Evolutionary conservation across 2,797 vertebrate species (phyloP), one percentile per base, ranked within the genome.

Genomic region (Lepus oiostolus): DNA sequence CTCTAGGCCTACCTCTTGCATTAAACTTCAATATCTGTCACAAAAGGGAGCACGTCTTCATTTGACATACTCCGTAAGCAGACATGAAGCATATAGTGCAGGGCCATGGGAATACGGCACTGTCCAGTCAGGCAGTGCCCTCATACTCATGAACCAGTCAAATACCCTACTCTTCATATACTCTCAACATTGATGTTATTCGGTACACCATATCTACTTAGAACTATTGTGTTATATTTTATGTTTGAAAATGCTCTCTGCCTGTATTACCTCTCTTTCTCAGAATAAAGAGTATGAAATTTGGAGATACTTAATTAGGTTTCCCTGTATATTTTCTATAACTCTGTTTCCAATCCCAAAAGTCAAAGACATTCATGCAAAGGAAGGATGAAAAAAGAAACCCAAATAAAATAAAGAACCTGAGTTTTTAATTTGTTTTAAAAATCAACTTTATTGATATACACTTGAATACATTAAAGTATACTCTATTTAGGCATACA

Each of bases 361-460:
- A 89, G n/a, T 32, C 60, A 77, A 93, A 82, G 22, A 22, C 10
- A 47, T 74, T 90, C 1, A 3, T 26, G 50, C 2, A 80, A 26
- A 30, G 21, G 11, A 14, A 74, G 16, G 42, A 47, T 47, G 42
- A 47, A 47, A 47, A 35, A 71, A 90, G 82, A 21, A 68, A 2
- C 14, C 32, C 50, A 83, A 71, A 85, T 42, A 72, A 9, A 63
- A 83, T 67, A 38, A 93, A 79, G 22, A 95, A 84, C 82, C 0
- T 76, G 54, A 95, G 60, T 8, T 35, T 93, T n/a, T 71, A 62
- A 70, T 84, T 79, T 85, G 60, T 58, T 77, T 77, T 94, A 68
- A 65, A 91, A 75, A 38, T 65, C 35, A 38, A 50, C 16, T 93
- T 54, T 54, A 76, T 70, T 68, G 52, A 52, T 17, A 6, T 22